Conservation (phyloP, 2,888 invertebrate species). For the Oligia strigilis region DNA sequence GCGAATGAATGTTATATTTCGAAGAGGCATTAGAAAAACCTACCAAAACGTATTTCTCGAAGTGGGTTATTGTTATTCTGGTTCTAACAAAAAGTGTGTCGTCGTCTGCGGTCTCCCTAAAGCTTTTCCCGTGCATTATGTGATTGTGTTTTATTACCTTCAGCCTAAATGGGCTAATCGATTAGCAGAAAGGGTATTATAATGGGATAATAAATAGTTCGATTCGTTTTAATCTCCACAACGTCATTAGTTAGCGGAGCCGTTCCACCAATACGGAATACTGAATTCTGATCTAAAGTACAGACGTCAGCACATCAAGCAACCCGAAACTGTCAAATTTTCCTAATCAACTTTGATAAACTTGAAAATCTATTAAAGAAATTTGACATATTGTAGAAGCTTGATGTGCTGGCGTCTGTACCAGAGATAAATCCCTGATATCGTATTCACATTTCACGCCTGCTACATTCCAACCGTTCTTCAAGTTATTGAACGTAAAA, state of each 20-base stretch:
- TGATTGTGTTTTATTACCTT: constrained; percentile 60
- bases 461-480: constrained; percentile 25
- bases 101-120: constrained; percentile 45
- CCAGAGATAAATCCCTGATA: constrained; percentile 31
- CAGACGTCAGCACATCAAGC: too few relatives aligned
- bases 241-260: constrained; percentile 46
- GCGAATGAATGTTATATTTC: background rate
- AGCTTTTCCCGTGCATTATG: constrained; percentile 49
- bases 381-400: too few relatives aligned
- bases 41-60: constrained; percentile 13
- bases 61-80: background rate
- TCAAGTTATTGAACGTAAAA: constrained; percentile 28
- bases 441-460: constrained; percentile 31
- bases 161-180: constrained; percentile 53
- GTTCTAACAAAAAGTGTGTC: constrained; percentile 19
- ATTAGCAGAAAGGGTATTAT: constrained; percentile 54
- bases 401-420: background rate
- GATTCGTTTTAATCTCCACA: constrained; percentile 48
- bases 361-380: too few relatives aligned
- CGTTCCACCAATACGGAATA: constrained; percentile 24
- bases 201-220: constrained; percentile 54
- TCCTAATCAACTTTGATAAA: too few relatives aligned
- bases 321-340: too few relatives aligned
- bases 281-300: constrained; percentile 35
- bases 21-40: background rate